Evolutionary conservation across 2,113 vertebrate species (phyloP), one percentile per base, ranked within the genome.

Genomic region (Ochotona princeps): DNA sequence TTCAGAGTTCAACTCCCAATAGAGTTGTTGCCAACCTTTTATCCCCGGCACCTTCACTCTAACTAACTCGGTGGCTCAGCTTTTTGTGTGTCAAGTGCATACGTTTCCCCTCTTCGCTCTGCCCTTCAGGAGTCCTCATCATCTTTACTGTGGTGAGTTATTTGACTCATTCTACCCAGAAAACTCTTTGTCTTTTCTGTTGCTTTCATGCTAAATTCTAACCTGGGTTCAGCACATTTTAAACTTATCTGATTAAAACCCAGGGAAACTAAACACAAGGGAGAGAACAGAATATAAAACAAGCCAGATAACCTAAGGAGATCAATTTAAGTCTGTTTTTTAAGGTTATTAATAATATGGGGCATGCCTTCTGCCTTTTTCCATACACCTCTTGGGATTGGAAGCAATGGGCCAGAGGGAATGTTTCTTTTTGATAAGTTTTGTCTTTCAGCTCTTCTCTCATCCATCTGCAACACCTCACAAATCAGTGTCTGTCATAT

Each of bases 1-100:
- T 97, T 97, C 76, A 94, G 81, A 94, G 72, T 54, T 80, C 85
- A 94, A 57, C 93, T 97, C 86, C 79, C 94, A 93, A 97, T 91
- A 75, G 92, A 96, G 75, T 47, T 30, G 35, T 75, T 86, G 81
- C 69, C 57, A 90, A 63, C 49, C 74, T 95, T 96, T 96, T 93
- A 93, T 94, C 87, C 73, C 66, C 38, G 35, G 65, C 7, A 23
- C 66, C 81, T 95, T 87, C 60, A 21, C 83, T 80, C 35, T 70
- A 23, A 93, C 51, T 23, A 91, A 69, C 20, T 80, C 82, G 87
- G 26, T 82, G 76, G 92, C 78, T 93, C 80, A 96, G 95, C 87
- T 47, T 87, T 89, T 66, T 51, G 28, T 44, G 51, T 54, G 76
- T 96, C 81, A 96, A 90, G 85, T 87, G 65, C 4, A 7, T 86